Percentiles rank a stretch among this genome's conserved stretches.
Evolutionary conservation across 1,140 invertebrate species (phyloP).

Genomic region (Myzus persicae): DNA sequence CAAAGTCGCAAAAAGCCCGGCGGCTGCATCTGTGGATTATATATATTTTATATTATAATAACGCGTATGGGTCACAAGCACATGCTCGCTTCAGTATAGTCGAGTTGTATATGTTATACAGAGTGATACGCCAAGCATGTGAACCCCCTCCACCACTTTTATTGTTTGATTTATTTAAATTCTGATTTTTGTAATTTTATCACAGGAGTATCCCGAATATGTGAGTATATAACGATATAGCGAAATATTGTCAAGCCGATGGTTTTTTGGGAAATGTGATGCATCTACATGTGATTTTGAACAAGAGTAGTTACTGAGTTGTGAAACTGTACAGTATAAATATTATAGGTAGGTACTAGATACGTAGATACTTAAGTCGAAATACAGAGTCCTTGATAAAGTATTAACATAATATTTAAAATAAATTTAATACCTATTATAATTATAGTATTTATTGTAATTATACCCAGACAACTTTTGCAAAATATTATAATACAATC

Average conservation of each 20-base stretch:
- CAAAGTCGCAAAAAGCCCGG: background rate
- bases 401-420: no score
- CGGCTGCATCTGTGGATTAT: background rate
- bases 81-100: background rate
- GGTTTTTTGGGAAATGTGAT: background rate
- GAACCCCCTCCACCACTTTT: no score
- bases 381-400: background rate
- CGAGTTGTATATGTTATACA: background rate
- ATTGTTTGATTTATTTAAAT: no score
- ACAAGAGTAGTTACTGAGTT: background rate
- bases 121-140: background rate
- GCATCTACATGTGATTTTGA: background rate
- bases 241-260: no score
- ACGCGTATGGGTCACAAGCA: background rate
- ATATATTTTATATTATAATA: background rate
- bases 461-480: no score
- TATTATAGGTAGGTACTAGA: background rate
- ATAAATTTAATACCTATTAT: no score
- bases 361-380: background rate
- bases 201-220: no score
- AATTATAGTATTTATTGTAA: no score
- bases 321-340: background rate
- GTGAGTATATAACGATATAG: no score
- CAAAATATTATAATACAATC: no score
- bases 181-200: background rate